Conservation (phyloP, 2,113 vertebrate species). For the Butastur rufipennis region DNA sequence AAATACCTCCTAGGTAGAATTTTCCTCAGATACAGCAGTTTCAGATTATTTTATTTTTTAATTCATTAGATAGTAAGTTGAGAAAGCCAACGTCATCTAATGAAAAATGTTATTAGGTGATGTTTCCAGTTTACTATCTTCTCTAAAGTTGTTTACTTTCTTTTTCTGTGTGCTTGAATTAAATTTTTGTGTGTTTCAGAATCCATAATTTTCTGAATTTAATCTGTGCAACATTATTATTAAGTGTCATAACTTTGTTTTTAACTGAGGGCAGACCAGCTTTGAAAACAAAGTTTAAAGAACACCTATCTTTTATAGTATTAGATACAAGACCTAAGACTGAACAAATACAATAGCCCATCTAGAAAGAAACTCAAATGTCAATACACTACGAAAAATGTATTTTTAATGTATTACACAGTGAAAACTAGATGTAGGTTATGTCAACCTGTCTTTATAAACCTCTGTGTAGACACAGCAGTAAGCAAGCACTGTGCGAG, state of each 20-base stretch:
- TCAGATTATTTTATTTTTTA: not conserved
- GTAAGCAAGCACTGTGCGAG: not conserved
- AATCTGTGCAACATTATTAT: not conserved
- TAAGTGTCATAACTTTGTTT: not conserved
- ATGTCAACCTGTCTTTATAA: not conserved
- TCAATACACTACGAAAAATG: not conserved
- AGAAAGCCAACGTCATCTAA: not conserved
- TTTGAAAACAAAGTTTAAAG: not conserved
- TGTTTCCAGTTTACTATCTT: not conserved
- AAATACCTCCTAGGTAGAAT: not conserved
- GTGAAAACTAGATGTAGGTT: not conserved
- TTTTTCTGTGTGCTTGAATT: not conserved
- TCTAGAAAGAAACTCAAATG: not conserved
- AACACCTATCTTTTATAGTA: not conserved
- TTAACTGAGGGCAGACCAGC: not conserved
- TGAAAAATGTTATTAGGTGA: not conserved
- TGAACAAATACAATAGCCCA: not conserved
- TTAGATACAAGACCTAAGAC: not conserved
- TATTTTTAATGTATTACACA: not conserved
- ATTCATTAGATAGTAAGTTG: not conserved
- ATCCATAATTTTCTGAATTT: not conserved
- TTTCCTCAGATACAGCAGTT: not conserved
- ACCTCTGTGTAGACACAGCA: not conserved
- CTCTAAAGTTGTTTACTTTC: not conserved
- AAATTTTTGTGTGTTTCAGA: not conserved